A percentile compares a stretch with the other conserved stretches of the same genome.
Evolutionary conservation across 2,888 invertebrate species (phyloP).

Genomic region (Griposia aprilina): DNA sequence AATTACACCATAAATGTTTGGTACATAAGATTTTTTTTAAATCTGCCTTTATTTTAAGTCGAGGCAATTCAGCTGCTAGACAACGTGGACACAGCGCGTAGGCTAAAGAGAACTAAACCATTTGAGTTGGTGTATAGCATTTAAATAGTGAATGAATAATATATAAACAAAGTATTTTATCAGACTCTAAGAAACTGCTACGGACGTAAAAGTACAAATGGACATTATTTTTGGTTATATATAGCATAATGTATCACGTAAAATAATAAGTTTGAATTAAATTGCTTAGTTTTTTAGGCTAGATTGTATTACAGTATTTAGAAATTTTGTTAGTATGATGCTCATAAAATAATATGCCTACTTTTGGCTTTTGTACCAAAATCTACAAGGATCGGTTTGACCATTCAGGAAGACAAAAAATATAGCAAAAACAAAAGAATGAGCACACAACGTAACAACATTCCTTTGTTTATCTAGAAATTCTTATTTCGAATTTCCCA

Average conservation of each 20-base stretch:
- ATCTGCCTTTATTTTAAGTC: too few relatives aligned
- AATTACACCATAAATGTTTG: neutral
- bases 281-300: too few relatives aligned
- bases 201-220: too few relatives aligned
- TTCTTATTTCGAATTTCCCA: constrained; percentile 10
- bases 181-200: too few relatives aligned
- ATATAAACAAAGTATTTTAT: too few relatives aligned
- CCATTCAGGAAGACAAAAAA: neutral
- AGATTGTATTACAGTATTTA: neutral
- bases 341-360: neutral
- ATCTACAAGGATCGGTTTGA: neutral
- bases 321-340: neutral
- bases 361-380: neutral
- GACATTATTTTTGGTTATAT: too few relatives aligned
- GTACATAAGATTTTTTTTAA: too few relatives aligned
- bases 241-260: neutral
- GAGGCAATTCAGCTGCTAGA: too few relatives aligned
- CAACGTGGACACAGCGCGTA: too few relatives aligned
- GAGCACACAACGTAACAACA: neutral
- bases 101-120: too few relatives aligned
- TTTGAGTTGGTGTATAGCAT: too few relatives aligned
- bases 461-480: constrained; percentile 11
- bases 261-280: neutral
- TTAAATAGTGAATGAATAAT: too few relatives aligned
- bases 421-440: constrained; percentile 14